Percentiles rank a stretch among this genome's conserved stretches.
phyloP scores from a whole-genome alignment of 2,797 vertebrate genomes.

The Pipistrellus nathusii region DNA sequence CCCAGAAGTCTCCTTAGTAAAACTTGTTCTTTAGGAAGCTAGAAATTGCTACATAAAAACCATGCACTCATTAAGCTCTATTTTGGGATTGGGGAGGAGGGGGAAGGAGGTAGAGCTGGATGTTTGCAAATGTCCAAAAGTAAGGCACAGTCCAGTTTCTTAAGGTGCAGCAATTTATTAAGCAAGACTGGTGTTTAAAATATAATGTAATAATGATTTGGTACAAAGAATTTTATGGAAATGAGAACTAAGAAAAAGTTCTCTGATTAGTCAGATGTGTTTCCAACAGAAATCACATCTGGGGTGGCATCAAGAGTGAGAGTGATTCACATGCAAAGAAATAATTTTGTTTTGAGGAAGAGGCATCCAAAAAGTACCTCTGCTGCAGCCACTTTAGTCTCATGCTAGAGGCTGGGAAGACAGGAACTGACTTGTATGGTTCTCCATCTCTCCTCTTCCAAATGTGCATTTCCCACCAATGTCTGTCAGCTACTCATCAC shows the following conservation, averaged over 20 bases:
- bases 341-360: not conserved
- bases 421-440: too few species aligned
- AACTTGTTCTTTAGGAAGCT: not conserved
- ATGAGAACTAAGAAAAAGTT: not conserved
- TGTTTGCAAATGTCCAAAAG: conserved; percentile 5
- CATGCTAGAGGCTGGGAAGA: too few species aligned
- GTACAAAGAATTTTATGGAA: not conserved
- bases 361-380: not conserved
- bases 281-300: not conserved
- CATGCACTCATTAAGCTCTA: not conserved
- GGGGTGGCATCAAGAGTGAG: not conserved
- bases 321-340: not conserved
- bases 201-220: not conserved
- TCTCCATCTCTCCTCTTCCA: not conserved
- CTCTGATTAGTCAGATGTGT: not conserved
- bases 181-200: not conserved
- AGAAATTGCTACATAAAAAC: not conserved
- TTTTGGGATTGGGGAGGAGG: not conserved
- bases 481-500: not conserved
- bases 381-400: not conserved
- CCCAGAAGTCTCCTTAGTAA: not conserved
- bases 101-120: not conserved
- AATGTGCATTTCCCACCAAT: not conserved
- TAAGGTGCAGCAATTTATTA: not conserved
- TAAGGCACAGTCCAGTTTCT: not conserved